A percentile compares a stretch with the other conserved stretches of the same genome.
Evolutionary conservation across 2,113 vertebrate genomes (phyloP).

Genomic region (Aptenodytes patagonicus): DNA sequence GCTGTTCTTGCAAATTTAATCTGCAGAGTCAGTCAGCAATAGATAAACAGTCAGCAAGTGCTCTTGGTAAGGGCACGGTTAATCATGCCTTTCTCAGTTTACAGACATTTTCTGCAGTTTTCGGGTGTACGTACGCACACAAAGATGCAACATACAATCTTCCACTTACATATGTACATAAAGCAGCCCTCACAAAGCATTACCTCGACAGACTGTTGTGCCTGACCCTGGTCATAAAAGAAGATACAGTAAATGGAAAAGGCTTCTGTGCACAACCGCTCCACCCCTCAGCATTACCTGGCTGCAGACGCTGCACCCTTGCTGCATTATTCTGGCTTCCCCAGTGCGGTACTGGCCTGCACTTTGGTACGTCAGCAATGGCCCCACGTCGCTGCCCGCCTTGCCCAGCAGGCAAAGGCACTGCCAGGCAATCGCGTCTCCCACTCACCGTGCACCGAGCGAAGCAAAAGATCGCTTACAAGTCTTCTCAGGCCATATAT

Average conservation of each 20-base stretch:
- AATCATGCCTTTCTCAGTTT: background rate
- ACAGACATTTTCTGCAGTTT: background rate
- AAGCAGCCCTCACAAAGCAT: background rate
- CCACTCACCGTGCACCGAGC: fast-evolving
- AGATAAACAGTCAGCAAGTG: background rate
- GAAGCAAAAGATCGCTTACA: background rate
- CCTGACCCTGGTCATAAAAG: background rate
- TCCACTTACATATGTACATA: background rate
- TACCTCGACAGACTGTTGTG: background rate
- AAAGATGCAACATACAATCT: background rate
- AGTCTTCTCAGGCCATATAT: background rate
- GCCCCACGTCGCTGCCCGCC: background rate
- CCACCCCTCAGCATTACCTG: background rate
- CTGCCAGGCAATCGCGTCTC: background rate
- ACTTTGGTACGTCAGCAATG: background rate
- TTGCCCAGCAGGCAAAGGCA: background rate
- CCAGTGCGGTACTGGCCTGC: background rate
- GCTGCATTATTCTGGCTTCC: background rate
- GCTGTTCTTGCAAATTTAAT: conserved; percentile 30
- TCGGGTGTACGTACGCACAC: background rate
- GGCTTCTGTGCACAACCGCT: background rate
- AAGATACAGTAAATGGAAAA: background rate
- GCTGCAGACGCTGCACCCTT: background rate
- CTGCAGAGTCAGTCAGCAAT: conserved; percentile 14
- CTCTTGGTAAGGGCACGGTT: background rate